These are phyloP conservation scores for Pantherophis alleghaniensis DNA, from an alignment of 2,797 vertebrate species.

Conservation along the genomic window DNA sequence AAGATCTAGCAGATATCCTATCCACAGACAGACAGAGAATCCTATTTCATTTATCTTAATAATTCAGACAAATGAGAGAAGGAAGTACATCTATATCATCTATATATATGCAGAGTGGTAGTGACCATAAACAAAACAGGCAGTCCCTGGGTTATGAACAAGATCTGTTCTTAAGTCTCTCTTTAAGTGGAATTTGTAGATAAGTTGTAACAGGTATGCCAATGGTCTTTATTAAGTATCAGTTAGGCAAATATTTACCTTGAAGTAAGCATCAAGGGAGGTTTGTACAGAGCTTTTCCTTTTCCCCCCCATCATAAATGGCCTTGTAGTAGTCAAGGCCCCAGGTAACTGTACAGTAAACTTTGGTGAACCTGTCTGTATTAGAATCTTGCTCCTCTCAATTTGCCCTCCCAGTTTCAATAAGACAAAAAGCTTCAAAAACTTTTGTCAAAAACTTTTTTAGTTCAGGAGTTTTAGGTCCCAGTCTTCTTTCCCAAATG, in stretches of 20 bases:
- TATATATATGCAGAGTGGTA: background rate
- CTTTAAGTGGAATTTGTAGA: background rate
- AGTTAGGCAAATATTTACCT: background rate
- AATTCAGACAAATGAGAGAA: background rate
- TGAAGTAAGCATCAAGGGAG: background rate
- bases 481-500: background rate
- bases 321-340: background rate
- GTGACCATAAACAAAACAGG: background rate
- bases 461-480: background rate
- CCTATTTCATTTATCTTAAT: background rate
- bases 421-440: background rate
- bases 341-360: background rate
- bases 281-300: background rate
- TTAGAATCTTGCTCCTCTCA: background rate
- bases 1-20: background rate
- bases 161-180: background rate
- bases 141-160: background rate
- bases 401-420: background rate
- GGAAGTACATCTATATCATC: background rate
- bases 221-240: background rate
- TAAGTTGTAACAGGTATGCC: background rate
- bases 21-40: background rate
- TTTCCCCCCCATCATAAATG: background rate
- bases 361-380: background rate
- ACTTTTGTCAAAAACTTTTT: background rate